Conservation (phyloP, 1,140 invertebrate species). For the Drosophila parabipectinata region DNA sequence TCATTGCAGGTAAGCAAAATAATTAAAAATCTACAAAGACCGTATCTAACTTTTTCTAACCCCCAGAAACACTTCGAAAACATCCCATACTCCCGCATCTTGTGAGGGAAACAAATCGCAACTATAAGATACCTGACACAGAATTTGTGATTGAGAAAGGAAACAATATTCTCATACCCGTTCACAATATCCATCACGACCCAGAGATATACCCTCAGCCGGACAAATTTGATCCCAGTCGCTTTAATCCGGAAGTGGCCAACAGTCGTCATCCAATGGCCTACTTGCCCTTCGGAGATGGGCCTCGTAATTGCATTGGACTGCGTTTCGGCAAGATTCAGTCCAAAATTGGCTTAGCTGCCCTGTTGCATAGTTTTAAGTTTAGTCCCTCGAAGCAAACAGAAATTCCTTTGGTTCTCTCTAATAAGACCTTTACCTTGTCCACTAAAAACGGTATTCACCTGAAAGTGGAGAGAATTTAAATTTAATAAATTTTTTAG, state of each 20-base stretch:
- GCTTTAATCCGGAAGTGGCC: conserved; percentile 85
- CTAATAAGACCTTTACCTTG: conserved; percentile 9
- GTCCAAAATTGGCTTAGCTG: conserved; percentile 84
- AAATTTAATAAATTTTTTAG: background rate
- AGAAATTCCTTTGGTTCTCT: conserved; percentile 38
- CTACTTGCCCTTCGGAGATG: conserved; percentile 89
- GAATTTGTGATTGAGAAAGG: conserved; percentile 84
- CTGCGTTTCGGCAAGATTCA: conserved; percentile 85
- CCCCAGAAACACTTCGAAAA: conserved; percentile 83
- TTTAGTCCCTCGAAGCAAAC: conserved; percentile 56
- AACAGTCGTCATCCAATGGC: conserved; percentile 84
- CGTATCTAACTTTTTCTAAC: background rate
- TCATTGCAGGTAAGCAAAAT: conserved; percentile 73
- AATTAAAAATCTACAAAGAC: background rate
- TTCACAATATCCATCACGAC: conserved; percentile 87
- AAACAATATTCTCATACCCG: conserved; percentile 86
- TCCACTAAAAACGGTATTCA: conserved; percentile 43
- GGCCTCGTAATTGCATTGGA: conserved; percentile 89
- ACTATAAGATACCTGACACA: conserved; percentile 85
- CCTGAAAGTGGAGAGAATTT: conserved; percentile 51
- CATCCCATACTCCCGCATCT: conserved; percentile 84
- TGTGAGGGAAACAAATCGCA: conserved; percentile 82
- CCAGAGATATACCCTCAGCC: conserved; percentile 85
- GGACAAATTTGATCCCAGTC: conserved; percentile 86
- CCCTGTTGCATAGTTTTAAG: conserved; percentile 83